Percentiles rank a stretch among this genome's conserved stretches.
Evolutionary conservation across 2,113 vertebrate species (phyloP).

Genomic region (Marcusenius ussheri): DNA sequence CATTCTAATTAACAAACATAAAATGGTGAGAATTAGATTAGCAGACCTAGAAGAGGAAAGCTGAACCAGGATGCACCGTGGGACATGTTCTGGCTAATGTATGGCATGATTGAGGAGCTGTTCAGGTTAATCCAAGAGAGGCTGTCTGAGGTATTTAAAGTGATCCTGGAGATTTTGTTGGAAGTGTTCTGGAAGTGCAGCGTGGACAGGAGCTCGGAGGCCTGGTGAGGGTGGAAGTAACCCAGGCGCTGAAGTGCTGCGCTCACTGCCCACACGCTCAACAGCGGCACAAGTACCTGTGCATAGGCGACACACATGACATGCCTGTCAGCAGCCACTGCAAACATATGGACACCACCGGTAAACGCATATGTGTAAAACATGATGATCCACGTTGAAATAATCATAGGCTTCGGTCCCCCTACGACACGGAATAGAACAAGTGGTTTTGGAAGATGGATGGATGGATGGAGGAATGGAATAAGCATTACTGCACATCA

Average conservation of each 20-base stretch:
- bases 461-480: no score
- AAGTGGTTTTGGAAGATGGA: no score
- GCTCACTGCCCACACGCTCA: conserved; percentile 56
- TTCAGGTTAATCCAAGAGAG: background rate
- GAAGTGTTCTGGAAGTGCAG: conserved; percentile 32
- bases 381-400: background rate
- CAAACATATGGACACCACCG: background rate
- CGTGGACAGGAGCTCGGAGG: conserved; percentile 28
- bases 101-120: background rate
- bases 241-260: conserved; percentile 44
- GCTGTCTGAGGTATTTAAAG: conserved; percentile 4
- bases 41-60: conserved; percentile 62
- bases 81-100: background rate
- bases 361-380: background rate
- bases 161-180: background rate
- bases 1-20: conserved; percentile 15
- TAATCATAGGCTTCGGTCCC: background rate
- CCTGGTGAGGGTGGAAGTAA: conserved; percentile 31
- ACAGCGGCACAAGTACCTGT: conserved; percentile 66
- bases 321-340: background rate
- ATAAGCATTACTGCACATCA: background rate
- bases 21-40: background rate
- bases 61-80: conserved; percentile 56
- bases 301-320: background rate
- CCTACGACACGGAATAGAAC: no score